Conservation (phyloP, 2,888 invertebrate genomes). For the Dusona sp. region DNA sequence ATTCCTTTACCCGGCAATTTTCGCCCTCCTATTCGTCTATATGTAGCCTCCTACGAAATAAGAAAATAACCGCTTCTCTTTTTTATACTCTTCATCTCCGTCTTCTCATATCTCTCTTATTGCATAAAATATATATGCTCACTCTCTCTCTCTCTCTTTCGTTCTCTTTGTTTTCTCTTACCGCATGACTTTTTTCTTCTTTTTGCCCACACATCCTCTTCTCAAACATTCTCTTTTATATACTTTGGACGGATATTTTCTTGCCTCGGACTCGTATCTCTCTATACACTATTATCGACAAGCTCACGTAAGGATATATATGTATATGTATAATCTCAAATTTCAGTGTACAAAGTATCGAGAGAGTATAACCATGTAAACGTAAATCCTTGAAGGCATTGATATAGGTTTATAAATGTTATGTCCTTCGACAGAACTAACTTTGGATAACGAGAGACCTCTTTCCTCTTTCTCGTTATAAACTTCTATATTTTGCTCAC, state of each 20-base stretch:
- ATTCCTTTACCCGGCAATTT: conserved; percentile 34
- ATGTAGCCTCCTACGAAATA: neutral
- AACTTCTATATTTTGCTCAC: neutral
- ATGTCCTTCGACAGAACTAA: neutral
- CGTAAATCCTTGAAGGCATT: conserved; percentile 19
- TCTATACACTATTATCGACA: neutral
- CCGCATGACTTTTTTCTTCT: conserved; percentile 3
- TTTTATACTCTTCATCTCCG: conserved; percentile 15
- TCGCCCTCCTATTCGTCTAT: neutral
- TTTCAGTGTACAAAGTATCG: neutral
- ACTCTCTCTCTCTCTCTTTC: neutral
- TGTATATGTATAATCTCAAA: neutral
- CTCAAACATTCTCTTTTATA: conserved; percentile 34
- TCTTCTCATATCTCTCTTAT: conserved; percentile 22
- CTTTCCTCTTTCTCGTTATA: neutral
- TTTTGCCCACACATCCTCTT: neutral
- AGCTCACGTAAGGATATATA: neutral
- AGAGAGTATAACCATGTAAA: neutral
- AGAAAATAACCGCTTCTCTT: conserved; percentile 21
- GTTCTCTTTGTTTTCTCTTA: neutral
- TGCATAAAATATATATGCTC: conserved; percentile 6
- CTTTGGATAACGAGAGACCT: conserved; percentile 3
- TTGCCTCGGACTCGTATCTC: conserved; percentile 8
- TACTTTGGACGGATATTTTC: conserved; percentile 7
- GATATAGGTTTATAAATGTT: conserved; percentile 20